phyloP scores from a whole-genome alignment of 1,140 invertebrate genomes.

The Liolophura sinensis region DNA sequence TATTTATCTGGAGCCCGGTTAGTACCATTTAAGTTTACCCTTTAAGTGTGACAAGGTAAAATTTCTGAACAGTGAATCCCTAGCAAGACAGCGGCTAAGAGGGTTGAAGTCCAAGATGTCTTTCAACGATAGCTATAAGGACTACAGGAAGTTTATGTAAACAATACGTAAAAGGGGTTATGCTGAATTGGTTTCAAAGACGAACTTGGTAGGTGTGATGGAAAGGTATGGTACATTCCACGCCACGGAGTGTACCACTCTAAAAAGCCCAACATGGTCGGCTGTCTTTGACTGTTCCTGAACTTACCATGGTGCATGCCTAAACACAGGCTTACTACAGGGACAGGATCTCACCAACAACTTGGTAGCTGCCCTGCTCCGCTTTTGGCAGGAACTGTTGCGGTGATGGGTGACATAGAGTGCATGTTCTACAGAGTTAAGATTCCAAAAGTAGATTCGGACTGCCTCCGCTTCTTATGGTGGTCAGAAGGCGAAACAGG shows the following conservation, averaged over 20 bases:
- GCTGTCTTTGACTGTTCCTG: slow-evolving; percentile 30
- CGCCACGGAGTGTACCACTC: slow-evolving; percentile 24
- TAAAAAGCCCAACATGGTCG: slow-evolving; percentile 23
- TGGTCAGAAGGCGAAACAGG: too few species aligned
- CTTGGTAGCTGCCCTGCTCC: slow-evolving; percentile 28
- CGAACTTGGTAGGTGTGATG: background rate
- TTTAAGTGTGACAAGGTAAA: background rate
- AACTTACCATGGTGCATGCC: slow-evolving; percentile 25
- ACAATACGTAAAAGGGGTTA: slow-evolving; percentile 3
- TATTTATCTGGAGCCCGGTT: background rate
- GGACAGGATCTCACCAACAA: slow-evolving; percentile 54
- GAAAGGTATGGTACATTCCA: slow-evolving; percentile 25
- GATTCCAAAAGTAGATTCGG: slow-evolving; percentile 13
- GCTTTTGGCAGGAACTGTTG: slow-evolving; percentile 28
- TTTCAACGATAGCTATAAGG: background rate
- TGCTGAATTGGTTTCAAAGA: slow-evolving; percentile 2
- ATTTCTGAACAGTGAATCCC: background rate
- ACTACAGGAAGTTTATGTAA: slow-evolving; percentile 5
- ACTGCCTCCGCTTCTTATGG: too few species aligned
- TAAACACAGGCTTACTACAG: slow-evolving; percentile 32
- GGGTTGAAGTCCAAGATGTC: background rate
- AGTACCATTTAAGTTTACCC: background rate
- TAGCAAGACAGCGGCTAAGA: background rate
- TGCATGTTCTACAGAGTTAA: slow-evolving; percentile 29
- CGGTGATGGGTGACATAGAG: slow-evolving; percentile 23